Percentiles rank a stretch among this genome's conserved stretches.
These are phyloP conservation scores for Melipona beecheii DNA, from an alignment of 2,888 invertebrate genomes.

Conservation along the genomic window DNA sequence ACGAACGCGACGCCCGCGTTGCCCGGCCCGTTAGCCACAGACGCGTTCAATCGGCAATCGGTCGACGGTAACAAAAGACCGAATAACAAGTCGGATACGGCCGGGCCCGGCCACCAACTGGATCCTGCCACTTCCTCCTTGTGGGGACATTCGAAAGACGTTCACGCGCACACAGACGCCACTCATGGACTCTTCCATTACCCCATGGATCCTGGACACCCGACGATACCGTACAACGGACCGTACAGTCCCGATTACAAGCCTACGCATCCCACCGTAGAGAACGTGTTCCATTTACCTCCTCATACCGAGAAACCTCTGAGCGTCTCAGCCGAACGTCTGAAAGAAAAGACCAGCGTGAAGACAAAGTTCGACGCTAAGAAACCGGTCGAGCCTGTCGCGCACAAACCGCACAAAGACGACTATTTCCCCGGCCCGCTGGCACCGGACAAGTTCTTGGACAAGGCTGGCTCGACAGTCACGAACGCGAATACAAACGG, in stretches of 20 bases:
- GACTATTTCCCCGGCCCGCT: constrained; percentile 78
- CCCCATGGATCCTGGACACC: constrained; percentile 81
- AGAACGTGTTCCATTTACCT: constrained; percentile 79
- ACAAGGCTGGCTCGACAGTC: constrained; percentile 50
- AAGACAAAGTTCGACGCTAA: constrained; percentile 79
- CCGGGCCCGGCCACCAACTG: constrained; percentile 69
- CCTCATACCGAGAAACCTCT: constrained; percentile 69
- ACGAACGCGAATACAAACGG: neutral
- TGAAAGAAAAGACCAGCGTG: constrained; percentile 57
- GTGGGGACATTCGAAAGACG: constrained; percentile 58
- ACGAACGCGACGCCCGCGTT: constrained; percentile 78
- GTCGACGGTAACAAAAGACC: constrained; percentile 71
- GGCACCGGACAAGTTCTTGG: constrained; percentile 76
- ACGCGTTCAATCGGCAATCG: constrained; percentile 69
- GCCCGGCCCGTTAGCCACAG: constrained; percentile 75
- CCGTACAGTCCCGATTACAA: constrained; percentile 84
- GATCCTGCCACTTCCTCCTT: constrained; percentile 58
- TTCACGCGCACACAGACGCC: constrained; percentile 51
- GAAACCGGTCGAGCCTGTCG: constrained; percentile 76
- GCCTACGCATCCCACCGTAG: constrained; percentile 77
- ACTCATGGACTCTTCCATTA: constrained; percentile 74
- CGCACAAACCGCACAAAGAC: constrained; percentile 76
- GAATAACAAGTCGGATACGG: constrained; percentile 73
- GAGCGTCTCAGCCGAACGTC: constrained; percentile 24
- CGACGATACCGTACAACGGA: constrained; percentile 82